Evolutionary conservation across 2,797 vertebrate genomes (phyloP).

Genomic region (Tiaroga cobitis): DNA sequence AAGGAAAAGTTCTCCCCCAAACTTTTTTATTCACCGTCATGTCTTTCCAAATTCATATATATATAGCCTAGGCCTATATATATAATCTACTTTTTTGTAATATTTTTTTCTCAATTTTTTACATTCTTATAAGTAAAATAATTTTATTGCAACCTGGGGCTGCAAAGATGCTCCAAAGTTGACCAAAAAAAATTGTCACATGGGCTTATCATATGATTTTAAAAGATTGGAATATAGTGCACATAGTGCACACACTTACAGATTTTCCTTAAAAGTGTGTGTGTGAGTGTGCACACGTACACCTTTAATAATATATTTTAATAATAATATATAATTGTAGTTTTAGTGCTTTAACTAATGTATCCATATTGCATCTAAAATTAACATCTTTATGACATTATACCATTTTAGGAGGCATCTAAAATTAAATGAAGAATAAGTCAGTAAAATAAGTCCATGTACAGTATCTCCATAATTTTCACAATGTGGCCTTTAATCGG

Average conservation of each 20-base stretch:
- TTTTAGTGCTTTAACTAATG: background rate
- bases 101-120: too few species aligned
- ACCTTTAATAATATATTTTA: too few species aligned
- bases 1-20: background rate
- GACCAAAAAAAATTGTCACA: too few species aligned
- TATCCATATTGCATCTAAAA: background rate
- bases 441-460: background rate
- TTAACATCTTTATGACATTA: background rate
- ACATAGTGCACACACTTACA: too few species aligned
- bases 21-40: background rate
- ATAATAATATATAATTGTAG: too few species aligned
- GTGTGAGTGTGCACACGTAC: too few species aligned
- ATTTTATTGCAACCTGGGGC: background rate
- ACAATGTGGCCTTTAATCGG: slow-evolving; percentile 12
- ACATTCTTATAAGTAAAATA: background rate
- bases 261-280: too few species aligned
- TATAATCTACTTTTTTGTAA: too few species aligned
- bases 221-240: too few species aligned
- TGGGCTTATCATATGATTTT: too few species aligned
- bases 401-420: background rate
- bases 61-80: background rate
- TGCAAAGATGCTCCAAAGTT: background rate
- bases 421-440: background rate
- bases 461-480: background rate
- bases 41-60: background rate